These are phyloP conservation scores for Podarcis muralis DNA, from an alignment of 2,113 vertebrate species.

Conservation along the genomic window DNA sequence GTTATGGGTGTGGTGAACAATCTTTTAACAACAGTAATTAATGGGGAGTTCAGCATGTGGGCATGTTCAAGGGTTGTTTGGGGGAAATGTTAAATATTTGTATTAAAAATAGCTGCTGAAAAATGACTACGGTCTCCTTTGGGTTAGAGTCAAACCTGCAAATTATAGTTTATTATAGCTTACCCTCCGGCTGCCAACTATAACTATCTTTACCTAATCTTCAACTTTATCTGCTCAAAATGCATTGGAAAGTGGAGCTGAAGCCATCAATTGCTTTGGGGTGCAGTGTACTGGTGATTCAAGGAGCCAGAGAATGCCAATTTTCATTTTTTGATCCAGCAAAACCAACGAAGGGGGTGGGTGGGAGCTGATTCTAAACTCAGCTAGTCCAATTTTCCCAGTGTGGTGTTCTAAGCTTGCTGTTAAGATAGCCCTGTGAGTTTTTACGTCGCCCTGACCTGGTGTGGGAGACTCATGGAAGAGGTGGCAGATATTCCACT, in stretches of 20 bases:
- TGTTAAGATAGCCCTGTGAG: neutral
- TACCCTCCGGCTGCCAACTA: neutral
- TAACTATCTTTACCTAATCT: neutral
- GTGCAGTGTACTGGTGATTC: no score
- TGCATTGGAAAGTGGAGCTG: neutral
- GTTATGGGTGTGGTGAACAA: constrained; percentile 42
- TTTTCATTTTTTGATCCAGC: neutral
- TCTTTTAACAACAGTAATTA: constrained; percentile 53
- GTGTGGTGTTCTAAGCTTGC: neutral
- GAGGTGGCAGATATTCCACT: neutral
- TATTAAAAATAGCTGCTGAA: constrained; percentile 56
- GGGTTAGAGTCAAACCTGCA: constrained; percentile 38
- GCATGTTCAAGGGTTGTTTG: constrained; percentile 46
- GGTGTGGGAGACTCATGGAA: neutral
- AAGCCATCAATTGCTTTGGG: neutral
- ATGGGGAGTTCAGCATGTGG: constrained; percentile 40
- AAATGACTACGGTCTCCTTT: constrained; percentile 29
- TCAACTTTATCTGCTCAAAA: neutral
- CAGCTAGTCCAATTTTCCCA: neutral
- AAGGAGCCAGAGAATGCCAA: neutral
- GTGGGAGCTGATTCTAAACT: neutral
- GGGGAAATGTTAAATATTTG: constrained; percentile 45
- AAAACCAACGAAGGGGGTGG: neutral
- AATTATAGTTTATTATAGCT: constrained; percentile 24
- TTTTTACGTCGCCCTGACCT: neutral